Evolutionary conservation across 2,797 vertebrate genomes (phyloP).

Genomic region (Acridotheres tristis): DNA sequence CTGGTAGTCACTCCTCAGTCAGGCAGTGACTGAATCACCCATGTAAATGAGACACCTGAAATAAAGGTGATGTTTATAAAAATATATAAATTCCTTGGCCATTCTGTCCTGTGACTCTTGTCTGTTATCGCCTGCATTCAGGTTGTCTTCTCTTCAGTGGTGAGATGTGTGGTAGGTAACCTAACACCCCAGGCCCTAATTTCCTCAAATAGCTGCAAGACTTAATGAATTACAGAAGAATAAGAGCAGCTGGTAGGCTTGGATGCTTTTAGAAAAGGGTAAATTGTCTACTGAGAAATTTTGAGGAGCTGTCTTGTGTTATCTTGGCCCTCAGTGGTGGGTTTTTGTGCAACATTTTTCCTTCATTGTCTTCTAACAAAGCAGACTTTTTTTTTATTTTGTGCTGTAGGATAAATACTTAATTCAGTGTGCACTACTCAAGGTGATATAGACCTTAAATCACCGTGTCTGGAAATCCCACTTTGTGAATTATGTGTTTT

Average conservation of each 20-base stretch:
- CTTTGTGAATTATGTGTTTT: fast-evolving
- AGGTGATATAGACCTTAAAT: not conserved
- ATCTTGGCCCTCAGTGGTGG: not conserved
- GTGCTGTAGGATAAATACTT: not conserved
- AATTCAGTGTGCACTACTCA: not conserved
- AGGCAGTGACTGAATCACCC: not conserved
- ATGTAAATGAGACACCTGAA: not conserved
- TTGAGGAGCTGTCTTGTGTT: not conserved
- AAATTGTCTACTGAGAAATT: not conserved
- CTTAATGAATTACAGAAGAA: not conserved
- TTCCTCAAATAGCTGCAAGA: not conserved
- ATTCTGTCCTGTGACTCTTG: not conserved
- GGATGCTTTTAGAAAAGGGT: not conserved
- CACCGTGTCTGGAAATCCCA: not conserved
- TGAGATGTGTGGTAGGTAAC: not conserved
- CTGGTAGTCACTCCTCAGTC: not conserved
- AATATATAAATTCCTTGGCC: not conserved
- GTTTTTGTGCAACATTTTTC: not conserved
- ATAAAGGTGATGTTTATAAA: not conserved
- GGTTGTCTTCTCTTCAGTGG: not conserved
- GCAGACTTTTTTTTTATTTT: not conserved
- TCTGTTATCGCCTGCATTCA: fast-evolving
- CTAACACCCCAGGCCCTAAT: not conserved
- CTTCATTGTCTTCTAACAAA: not conserved
- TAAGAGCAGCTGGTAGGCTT: not conserved